Conservation (phyloP, 2,797 vertebrate genomes). For the Tolypeutes matacus region DNA sequence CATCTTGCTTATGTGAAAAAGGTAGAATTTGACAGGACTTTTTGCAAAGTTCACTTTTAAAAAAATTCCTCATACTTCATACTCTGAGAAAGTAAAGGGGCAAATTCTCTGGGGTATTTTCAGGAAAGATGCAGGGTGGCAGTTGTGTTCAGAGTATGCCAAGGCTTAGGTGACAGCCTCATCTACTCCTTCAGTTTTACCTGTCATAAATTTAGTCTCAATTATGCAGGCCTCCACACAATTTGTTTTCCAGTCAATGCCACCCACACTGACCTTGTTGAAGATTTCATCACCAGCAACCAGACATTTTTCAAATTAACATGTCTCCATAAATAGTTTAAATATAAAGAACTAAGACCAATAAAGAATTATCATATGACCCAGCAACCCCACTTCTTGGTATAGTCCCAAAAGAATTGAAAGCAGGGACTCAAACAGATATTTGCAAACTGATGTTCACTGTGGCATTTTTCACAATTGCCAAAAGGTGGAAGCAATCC, state of each 20-base stretch:
- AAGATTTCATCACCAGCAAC: not conserved
- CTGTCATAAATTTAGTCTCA: not conserved
- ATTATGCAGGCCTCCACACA: not conserved
- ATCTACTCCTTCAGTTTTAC: not conserved
- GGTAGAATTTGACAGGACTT: not conserved
- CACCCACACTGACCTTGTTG: not conserved
- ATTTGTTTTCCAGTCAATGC: not conserved
- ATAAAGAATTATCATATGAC: not conserved
- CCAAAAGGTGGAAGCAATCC: too few species aligned
- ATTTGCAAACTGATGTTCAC: too few species aligned
- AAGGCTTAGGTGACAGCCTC: not conserved
- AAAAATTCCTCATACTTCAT: not conserved
- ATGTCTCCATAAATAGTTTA: slow-evolving; percentile 31
- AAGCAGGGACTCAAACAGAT: too few species aligned
- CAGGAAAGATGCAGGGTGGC: not conserved
- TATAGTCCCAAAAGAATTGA: too few species aligned
- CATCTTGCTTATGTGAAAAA: not conserved
- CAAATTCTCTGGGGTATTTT: not conserved
- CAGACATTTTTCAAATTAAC: slow-evolving; percentile 24
- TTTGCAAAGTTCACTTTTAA: not conserved
- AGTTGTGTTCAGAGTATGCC: not conserved
- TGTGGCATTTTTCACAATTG: too few species aligned
- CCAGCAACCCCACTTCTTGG: too few species aligned
- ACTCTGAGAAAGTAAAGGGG: not conserved
- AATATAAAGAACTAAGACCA: slow-evolving; percentile 9